Evolutionary conservation across 2,797 vertebrate genomes (phyloP).

Genomic region (Myotis vivesi): DNA sequence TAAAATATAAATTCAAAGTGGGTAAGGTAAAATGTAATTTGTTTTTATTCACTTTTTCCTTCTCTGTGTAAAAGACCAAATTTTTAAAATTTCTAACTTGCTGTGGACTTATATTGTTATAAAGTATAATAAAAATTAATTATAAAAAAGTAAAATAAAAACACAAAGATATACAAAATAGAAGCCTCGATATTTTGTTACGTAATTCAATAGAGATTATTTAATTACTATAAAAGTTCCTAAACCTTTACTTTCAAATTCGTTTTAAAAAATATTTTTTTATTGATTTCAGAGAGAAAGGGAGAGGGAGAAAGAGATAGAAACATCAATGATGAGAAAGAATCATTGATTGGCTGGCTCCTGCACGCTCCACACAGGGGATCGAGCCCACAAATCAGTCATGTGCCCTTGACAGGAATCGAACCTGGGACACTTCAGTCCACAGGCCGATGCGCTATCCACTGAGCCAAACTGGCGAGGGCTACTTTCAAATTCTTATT

Average conservation of each 20-base stretch:
- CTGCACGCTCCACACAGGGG: no score
- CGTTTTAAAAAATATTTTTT: not conserved
- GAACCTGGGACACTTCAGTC: no score
- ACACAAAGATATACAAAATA: not conserved
- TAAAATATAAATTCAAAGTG: not conserved
- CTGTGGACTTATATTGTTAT: not conserved
- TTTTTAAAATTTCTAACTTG: not conserved
- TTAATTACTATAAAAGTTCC: not conserved
- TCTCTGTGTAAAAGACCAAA: not conserved
- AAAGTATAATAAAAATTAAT: not conserved
- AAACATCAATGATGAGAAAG: no score
- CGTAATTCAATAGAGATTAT: not conserved
- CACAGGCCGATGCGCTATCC: no score
- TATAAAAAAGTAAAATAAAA: constrained; percentile 3
- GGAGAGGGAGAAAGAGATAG: no score
- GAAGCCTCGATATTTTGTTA: not conserved
- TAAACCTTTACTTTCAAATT: constrained; percentile 11
- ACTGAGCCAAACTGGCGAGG: no score
- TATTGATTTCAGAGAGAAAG: no score
- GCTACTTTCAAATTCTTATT: no score
- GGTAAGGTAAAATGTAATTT: not conserved
- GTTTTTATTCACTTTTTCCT: not conserved
- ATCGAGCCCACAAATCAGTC: no score
- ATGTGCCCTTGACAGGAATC: no score
- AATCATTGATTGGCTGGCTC: no score